Evolutionary conservation across 2,113 vertebrate genomes (phyloP).

Genomic region (Plecturocebus donacophilus): DNA sequence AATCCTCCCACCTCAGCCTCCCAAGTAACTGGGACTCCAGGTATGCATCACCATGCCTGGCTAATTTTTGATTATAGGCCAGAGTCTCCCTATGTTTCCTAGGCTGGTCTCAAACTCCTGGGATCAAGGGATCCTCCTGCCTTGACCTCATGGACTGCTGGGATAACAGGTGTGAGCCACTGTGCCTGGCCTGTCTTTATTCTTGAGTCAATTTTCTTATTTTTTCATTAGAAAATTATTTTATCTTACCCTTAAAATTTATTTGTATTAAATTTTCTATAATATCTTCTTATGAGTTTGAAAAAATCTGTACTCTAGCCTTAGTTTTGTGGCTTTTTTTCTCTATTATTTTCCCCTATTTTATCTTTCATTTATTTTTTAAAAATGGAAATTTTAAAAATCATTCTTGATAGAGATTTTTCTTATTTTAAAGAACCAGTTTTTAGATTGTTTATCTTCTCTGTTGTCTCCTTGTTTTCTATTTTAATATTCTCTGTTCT

Average conservation of each 20-base stretch:
- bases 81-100: too few relatives aligned
- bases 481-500: neutral
- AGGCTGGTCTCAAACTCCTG: too few relatives aligned
- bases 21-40: too few relatives aligned
- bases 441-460: neutral
- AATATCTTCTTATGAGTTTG: neutral
- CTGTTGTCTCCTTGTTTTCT: neutral
- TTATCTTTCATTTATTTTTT: neutral
- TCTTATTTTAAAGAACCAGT: neutral
- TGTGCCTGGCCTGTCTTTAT: too few relatives aligned
- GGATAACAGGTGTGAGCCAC: too few relatives aligned
- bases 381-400: neutral
- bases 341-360: too few relatives aligned
- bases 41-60: too few relatives aligned
- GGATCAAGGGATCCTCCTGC: too few relatives aligned
- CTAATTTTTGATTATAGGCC: too few relatives aligned
- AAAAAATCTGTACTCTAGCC: neutral
- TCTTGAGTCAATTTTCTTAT: too few relatives aligned
- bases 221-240: neutral
- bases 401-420: neutral
- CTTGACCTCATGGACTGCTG: too few relatives aligned
- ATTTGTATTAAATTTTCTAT: neutral
- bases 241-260: neutral
- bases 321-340: neutral
- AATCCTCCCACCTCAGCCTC: too few relatives aligned